phyloP scores from a whole-genome alignment of 2,888 invertebrate genomes.

The Notodonta ziczac region DNA sequence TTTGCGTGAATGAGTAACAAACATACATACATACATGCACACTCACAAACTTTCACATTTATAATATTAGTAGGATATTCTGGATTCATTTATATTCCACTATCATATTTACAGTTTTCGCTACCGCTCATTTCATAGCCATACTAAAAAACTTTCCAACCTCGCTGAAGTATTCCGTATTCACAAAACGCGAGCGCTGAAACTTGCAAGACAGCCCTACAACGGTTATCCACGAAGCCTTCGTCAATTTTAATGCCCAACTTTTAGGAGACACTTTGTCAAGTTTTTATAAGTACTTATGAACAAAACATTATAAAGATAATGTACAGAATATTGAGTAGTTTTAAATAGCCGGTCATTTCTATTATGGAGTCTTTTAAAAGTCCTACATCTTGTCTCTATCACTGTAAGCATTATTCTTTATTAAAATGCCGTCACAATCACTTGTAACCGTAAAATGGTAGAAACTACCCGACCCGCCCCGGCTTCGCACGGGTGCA shows the following conservation, averaged over 20 bases:
- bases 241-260: conserved; percentile 4
- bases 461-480: too few relatives aligned
- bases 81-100: too few relatives aligned
- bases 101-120: neutral
- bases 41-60: too few relatives aligned
- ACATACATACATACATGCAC: too few relatives aligned
- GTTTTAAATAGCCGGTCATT: too few relatives aligned
- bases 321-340: neutral
- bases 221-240: neutral
- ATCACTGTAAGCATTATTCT: too few relatives aligned
- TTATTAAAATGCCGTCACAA: too few relatives aligned
- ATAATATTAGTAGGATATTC: too few relatives aligned
- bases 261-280: neutral
- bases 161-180: conserved; percentile 28
- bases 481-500: too few relatives aligned
- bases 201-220: conserved; percentile 10
- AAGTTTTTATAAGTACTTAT: neutral
- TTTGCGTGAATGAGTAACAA: too few relatives aligned
- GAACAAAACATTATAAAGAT: neutral
- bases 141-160: conserved; percentile 15
- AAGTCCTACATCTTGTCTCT: too few relatives aligned
- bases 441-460: too few relatives aligned
- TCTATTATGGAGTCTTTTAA: neutral
- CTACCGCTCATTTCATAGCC: neutral
- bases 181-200: conserved; percentile 28